These are phyloP conservation scores for Anthoptus insignis DNA, from an alignment of 2,888 invertebrate genomes.

Conservation along the genomic window DNA sequence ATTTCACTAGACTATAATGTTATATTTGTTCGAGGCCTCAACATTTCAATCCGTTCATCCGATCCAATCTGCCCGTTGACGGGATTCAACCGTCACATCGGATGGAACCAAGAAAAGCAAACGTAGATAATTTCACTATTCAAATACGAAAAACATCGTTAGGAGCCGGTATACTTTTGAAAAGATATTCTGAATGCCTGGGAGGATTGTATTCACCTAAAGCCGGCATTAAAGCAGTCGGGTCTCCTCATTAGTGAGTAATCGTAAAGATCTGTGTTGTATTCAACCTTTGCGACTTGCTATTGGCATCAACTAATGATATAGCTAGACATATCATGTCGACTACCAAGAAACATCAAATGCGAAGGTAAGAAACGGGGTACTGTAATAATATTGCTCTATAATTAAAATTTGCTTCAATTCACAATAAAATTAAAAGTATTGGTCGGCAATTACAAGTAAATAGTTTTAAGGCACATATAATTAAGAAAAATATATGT, in stretches of 20 bases:
- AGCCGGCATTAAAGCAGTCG: constrained; percentile 24
- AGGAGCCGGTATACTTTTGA: constrained; percentile 17
- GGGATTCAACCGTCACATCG: not conserved
- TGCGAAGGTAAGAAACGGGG: too few species aligned
- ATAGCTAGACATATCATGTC: too few species aligned
- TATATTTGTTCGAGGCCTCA: too few species aligned
- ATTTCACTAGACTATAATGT: too few species aligned
- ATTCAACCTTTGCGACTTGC: constrained; percentile 16
- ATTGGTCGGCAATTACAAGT: too few species aligned
- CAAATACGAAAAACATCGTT: constrained; percentile 27
- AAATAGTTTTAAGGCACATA: too few species aligned
- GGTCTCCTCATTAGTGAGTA: constrained; percentile 36
- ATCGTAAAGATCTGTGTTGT: constrained; percentile 24
- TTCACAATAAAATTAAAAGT: too few species aligned
- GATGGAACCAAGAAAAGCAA: constrained; percentile 2
- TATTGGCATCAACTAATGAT: too few species aligned
- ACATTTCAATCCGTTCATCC: not conserved
- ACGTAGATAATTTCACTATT: not conserved
- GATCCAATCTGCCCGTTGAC: not conserved
- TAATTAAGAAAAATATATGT: too few species aligned
- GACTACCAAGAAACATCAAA: too few species aligned
- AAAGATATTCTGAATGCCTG: constrained; percentile 20
- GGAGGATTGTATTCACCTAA: constrained; percentile 32
- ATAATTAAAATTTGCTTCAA: too few species aligned
- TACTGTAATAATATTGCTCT: too few species aligned